Percentiles rank a stretch among this genome's conserved stretches.
These are phyloP conservation scores for Cyrtonyx montezumae DNA, from an alignment of 2,113 vertebrate genomes.

Conservation along the genomic window DNA sequence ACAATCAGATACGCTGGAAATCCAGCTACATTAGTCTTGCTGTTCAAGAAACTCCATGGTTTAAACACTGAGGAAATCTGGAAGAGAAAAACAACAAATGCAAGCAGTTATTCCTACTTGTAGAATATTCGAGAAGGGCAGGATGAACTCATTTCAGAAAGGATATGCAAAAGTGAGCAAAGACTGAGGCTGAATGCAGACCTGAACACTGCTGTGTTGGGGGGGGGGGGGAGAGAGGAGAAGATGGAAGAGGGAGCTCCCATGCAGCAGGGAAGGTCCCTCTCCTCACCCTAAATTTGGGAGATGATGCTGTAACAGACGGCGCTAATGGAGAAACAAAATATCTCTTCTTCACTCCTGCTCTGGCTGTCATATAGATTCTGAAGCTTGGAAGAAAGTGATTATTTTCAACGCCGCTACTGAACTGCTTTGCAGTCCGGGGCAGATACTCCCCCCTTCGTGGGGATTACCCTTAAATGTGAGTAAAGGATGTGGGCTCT, in stretches of 20 bases:
- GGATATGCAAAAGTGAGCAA: neutral
- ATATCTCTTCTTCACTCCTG: neutral
- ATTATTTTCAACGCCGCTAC: neutral
- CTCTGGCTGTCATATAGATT: neutral
- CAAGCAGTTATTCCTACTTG: neutral
- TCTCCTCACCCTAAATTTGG: neutral
- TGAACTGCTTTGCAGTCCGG: neutral
- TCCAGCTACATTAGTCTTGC: neutral
- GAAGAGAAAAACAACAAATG: neutral
- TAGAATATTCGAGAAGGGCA: neutral
- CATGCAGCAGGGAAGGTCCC: neutral
- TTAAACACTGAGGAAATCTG: neutral
- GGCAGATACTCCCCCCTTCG: neutral
- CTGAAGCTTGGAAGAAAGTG: neutral
- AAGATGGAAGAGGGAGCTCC: conserved; percentile 41
- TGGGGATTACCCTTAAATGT: neutral
- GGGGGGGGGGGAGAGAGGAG: neutral
- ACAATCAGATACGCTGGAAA: neutral
- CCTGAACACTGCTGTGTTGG: neutral
- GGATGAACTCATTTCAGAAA: neutral
- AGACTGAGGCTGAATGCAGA: neutral
- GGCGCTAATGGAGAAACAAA: neutral
- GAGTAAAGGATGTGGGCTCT: neutral
- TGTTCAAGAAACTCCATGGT: neutral
- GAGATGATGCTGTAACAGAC: neutral